phyloP scores from a whole-genome alignment of 2,113 vertebrate species.

The Psittacula cyanocephala region DNA sequence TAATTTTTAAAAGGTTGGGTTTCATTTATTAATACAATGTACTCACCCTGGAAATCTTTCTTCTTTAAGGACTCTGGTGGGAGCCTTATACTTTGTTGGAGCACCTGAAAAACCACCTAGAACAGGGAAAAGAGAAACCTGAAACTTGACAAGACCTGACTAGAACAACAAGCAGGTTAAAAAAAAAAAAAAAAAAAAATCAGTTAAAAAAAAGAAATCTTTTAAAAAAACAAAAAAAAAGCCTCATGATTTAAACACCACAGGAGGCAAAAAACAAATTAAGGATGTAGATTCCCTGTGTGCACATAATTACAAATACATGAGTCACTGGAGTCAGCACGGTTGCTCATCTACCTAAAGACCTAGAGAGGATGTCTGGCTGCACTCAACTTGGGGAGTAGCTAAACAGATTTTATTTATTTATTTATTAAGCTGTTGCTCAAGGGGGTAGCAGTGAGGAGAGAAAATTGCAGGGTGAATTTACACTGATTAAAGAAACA shows the following conservation, averaged over 20 bases:
- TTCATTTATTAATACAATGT: conserved; percentile 80
- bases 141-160: conserved; percentile 42
- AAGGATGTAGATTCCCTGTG: conserved; percentile 60
- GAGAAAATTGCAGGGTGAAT: conserved; percentile 58
- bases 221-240: background rate
- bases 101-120: conserved; percentile 70
- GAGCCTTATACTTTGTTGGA: conserved; percentile 68
- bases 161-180: conserved; percentile 61
- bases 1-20: conserved; percentile 82
- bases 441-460: conserved; percentile 10
- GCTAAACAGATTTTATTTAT: background rate
- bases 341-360: conserved; percentile 65
- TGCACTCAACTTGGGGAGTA: background rate
- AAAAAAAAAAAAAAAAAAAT: background rate
- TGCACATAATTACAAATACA: conserved; percentile 65
- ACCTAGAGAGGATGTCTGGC: conserved; percentile 44
- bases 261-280: conserved; percentile 73
- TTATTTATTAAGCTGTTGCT: conserved; percentile 40
- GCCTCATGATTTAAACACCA: conserved; percentile 67
- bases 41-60: conserved; percentile 72
- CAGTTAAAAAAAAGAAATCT: background rate
- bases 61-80: conserved; percentile 77
- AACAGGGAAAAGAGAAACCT: conserved; percentile 59
- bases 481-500: conserved; percentile 53
- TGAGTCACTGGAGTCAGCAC: conserved; percentile 57